phyloP scores from a whole-genome alignment of 2,888 invertebrate species.

The Phlogophora meticulosa region DNA sequence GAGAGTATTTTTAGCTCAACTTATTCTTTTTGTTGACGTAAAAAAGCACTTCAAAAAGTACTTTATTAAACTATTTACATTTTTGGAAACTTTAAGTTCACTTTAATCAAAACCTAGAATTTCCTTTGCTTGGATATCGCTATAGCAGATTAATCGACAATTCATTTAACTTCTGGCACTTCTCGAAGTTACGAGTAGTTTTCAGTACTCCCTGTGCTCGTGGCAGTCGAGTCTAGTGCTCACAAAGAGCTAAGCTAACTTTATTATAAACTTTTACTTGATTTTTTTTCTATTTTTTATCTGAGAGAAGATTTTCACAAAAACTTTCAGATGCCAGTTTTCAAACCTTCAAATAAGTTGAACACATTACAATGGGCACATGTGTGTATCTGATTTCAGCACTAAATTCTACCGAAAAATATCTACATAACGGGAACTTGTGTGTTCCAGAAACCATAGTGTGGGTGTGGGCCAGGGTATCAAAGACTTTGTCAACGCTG shows the following conservation, averaged over 20 bases:
- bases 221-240: neutral
- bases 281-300: neutral
- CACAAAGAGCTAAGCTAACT: constrained; percentile 2
- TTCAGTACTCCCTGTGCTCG: neutral
- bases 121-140: neutral
- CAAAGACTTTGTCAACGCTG: constrained; percentile 15
- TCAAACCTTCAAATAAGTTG: neutral
- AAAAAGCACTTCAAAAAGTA: neutral
- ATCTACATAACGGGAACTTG: neutral
- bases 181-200: constrained; percentile 5
- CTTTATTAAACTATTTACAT: too few species aligned
- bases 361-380: too few species aligned
- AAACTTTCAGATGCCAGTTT: neutral
- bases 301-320: neutral
- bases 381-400: neutral
- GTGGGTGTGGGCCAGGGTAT: neutral
- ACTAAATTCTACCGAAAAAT: neutral
- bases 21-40: neutral
- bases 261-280: neutral
- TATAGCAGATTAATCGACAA: neutral
- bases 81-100: too few species aligned
- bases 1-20: neutral
- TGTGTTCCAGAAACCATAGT: neutral
- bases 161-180: constrained; percentile 22
- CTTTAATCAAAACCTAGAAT: neutral